Evolutionary conservation across 64 coral and sea anemone genomes (phyloP), one percentile per base, ranked within the genome.

Genomic region (Hydrozoanthus tunicans): DNA sequence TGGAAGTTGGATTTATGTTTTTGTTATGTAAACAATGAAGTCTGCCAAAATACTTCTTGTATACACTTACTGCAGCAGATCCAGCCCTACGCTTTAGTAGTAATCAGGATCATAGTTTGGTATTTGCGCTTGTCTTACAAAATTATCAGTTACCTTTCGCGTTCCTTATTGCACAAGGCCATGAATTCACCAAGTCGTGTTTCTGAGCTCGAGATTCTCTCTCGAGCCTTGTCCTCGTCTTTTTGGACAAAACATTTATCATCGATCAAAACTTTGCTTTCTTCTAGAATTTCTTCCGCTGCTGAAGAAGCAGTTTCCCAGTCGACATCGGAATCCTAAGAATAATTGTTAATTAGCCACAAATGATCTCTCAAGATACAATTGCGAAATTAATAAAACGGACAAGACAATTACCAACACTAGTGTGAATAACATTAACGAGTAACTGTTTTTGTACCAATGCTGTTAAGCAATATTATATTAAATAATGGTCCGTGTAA

Each of bases 161-260:
- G 64, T 56, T 71, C 52, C 10, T 72, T 71, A 51, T 32, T 56
- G 66, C 51, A 54, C 72, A 71, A 71, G 17, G 20, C 64, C 4
- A 3, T 72, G 65, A 86, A 20, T 58, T 86, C 67, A 25, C 10
- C 7, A 53, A 86, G 82, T 67, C 66, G 82, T 57, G 23, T 57
- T 70, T 53, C 66, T 57, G 67, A 58, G 15, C 53, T 14, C 14
- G 20, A 66, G 3, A 86, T 58, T 58, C 52, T 56, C 3, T 56
- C 20, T 86, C 72, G 82, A 58, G 67, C 66, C 23, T 58, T 86
- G 65, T 3, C 58, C 53, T 71, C 64, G 51, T 86, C 82, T 58
- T 7, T 52, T 57, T 71, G 51, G 51, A 86, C 66, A 58, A 86
- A 71, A 70, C 53, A 86, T 4, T 71, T 86, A 56, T 86, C 82